Evolutionary conservation across 2,797 vertebrate genomes (phyloP), one percentile per base, ranked within the genome.

Genomic region (Parauchenoglanis ngamensis): DNA sequence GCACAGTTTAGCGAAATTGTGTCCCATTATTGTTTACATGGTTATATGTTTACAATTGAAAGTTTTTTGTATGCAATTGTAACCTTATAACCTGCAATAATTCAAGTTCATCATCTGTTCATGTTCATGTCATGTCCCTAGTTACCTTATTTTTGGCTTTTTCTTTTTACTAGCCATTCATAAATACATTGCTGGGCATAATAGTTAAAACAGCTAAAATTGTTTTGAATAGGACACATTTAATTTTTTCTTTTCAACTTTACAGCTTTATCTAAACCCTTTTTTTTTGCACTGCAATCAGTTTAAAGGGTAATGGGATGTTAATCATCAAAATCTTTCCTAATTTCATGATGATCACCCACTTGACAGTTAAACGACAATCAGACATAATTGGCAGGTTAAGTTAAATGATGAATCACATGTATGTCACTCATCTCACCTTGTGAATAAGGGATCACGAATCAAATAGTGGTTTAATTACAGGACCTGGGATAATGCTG

Each of bases 391-490:
- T 91, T 90, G 90, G 54, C 90, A 88, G 87, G 86, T 89, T 90
- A 89, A 90, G 77, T 88, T 89, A 86, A 91, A 91, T 85, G 79
- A 84, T 88, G 84, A 91, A 83, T 89, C 88, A 84, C 87, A 88
- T 87, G 81, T 81, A 88, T 89, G 90, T 89, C 90, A 91, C 73
- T 90, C 88, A 86, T 84, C 81, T 89, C 84, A 79, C 87, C 77
- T 44, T 77, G 84, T 84, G 84, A 90, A 87, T 73, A 77, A 87
- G 76, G 83, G 83, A 85, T 92, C 88, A 67, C 70, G 70, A 88
- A 91, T 92, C 89, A 91, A 88, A 87, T 63, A 83, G 75, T 79
- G 81, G 68, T 88, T 90, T 92, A 92, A 91, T 92, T 92, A 89
- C 79, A 90, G 81, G 63, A 91, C 82, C 84, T 70, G 87, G 54